phyloP scores from a whole-genome alignment of 2,113 vertebrate genomes.

The Forbesichthys agassizii region DNA sequence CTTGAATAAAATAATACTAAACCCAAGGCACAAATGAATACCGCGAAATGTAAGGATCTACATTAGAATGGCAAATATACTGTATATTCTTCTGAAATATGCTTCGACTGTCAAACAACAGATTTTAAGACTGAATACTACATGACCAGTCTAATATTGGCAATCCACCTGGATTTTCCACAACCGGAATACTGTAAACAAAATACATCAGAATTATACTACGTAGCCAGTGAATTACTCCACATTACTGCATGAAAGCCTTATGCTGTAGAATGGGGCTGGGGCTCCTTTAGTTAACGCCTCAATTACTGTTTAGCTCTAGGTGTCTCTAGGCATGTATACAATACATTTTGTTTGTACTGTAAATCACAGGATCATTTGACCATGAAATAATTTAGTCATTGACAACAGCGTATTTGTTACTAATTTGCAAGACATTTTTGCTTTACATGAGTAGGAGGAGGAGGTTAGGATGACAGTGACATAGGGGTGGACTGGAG shows the following conservation, averaged over 20 bases:
- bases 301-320: neutral
- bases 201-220: neutral
- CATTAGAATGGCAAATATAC: conserved; percentile 47
- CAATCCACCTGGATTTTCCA: conserved; percentile 3
- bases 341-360: too few relatives aligned
- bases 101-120: neutral
- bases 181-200: neutral
- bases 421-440: conserved; percentile 23
- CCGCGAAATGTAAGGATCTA: conserved; percentile 60
- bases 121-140: neutral
- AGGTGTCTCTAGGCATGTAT: too few relatives aligned
- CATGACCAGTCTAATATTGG: neutral
- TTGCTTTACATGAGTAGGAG: conserved; percentile 1
- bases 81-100: too few relatives aligned
- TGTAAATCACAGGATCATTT: too few relatives aligned
- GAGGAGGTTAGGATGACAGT: too few relatives aligned
- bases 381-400: neutral
- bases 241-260: too few relatives aligned
- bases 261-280: too few relatives aligned
- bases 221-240: neutral
- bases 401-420: neutral
- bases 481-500: too few relatives aligned
- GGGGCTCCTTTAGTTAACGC: neutral
- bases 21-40: conserved; percentile 77
- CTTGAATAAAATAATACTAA: conserved; percentile 27